Evolutionary conservation across 2,113 vertebrate species (phyloP), one percentile per base, ranked within the genome.

Genomic region (Notechis scutatus): DNA sequence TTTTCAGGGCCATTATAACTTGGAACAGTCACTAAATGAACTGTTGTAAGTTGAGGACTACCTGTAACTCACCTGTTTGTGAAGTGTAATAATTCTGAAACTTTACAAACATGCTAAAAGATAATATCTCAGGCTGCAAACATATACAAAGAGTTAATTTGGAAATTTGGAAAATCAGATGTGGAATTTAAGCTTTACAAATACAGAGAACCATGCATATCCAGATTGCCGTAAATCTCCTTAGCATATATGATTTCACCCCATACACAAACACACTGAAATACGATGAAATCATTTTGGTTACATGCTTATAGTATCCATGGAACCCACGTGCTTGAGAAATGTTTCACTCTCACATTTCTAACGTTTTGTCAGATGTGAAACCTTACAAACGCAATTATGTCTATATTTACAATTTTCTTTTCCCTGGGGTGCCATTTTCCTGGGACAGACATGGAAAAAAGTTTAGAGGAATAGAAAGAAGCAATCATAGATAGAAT

Each of bases 401-500:
- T 24, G 23, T 81, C 50, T 57, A 81, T 42, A 81, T 81, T 81
- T 21, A 21, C 34, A 81, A 42, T 81, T 42, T 81, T 42, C 34
- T 23, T 21, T 54, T 55, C 14, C 5, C 26, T 64, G 47, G 21
- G 23, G 23, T 11, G 45, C 91, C 12, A 29, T 87, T 92, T 89
- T 29, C 18, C 52, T 74, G 61, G 20, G 23, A 12, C 52, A 81
- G 24, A 8, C 11, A n/a, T 56, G 61, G 39, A 54, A 94, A n/a
- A 45, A 85, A 50, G 94, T 92, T 87, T 93, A 64, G 90, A 64
- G 85, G 91, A 95, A 47, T 93, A 95, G 45, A 94, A 96, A 85
- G 97, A 98, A 98, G 98, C 97, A 97, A 95, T 90, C 97, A 42
- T 42, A 97, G 52, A 94, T 96, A 87, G 96, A 95, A 93, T 98